Conservation (phyloP, 2,113 vertebrate species). For the Agelaius tricolor region DNA sequence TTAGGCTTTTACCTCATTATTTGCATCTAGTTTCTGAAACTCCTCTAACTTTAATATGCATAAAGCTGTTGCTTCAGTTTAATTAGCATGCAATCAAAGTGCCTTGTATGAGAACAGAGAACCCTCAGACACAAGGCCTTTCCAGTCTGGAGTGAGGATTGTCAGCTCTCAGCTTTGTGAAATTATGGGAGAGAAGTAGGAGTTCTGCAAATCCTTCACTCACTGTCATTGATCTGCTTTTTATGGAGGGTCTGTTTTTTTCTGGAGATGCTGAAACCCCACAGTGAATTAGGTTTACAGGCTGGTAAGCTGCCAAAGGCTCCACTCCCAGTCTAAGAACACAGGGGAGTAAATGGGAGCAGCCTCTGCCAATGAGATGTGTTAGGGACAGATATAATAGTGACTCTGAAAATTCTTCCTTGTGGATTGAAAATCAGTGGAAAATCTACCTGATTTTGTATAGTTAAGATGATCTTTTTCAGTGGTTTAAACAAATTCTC, state of each 20-base stretch:
- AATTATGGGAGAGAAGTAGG: not conserved
- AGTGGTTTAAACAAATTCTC: not conserved
- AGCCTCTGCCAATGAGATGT: not conserved
- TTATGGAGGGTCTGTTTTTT: not conserved
- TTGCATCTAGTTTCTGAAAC: not conserved
- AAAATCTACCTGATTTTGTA: not conserved
- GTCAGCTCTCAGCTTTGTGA: not conserved
- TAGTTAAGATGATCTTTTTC: not conserved
- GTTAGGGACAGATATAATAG: not conserved
- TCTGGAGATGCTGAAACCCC: not conserved
- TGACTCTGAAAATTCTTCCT: not conserved
- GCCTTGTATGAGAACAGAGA: not conserved
- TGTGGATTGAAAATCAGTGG: not conserved
- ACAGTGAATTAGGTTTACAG: not conserved
- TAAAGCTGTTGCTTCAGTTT: constrained; percentile 27
- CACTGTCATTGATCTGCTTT: not conserved
- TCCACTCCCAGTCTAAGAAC: not conserved
- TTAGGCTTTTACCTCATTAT: not conserved
- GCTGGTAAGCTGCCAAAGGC: not conserved
- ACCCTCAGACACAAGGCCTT: not conserved
- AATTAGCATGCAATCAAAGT: not conserved
- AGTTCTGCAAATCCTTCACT: not conserved
- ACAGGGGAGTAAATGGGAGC: not conserved
- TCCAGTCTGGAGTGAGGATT: not conserved
- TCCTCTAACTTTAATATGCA: not conserved